Evolutionary conservation across 2,888 invertebrate genomes (phyloP).

Genomic region (Patella depressa): DNA sequence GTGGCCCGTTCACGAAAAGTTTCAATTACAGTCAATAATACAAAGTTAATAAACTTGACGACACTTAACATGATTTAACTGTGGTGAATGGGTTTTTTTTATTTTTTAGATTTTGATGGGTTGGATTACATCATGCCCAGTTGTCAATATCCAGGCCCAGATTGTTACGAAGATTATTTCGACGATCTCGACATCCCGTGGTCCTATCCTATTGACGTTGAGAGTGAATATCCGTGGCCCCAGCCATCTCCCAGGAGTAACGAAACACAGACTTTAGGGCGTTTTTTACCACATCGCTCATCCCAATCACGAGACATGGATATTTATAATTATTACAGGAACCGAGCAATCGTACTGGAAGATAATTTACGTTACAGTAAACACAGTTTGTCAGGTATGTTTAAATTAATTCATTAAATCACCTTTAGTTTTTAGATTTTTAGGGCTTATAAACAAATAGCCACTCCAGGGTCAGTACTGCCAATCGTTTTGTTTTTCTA

Average conservation of each 20-base stretch:
- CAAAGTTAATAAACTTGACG: no score
- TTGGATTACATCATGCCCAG: not conserved
- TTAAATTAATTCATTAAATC: not conserved
- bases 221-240: not conserved
- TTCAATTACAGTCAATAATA: no score
- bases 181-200: not conserved
- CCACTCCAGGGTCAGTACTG: no score
- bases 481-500: no score
- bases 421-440: no score
- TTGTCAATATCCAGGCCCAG: not conserved
- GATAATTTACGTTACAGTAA: not conserved
- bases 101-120: not conserved
- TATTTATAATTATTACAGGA: conserved; percentile 5
- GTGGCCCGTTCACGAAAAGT: no score
- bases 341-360: not conserved
- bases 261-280: not conserved
- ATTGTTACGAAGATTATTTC: not conserved
- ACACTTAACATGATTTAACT: no score
- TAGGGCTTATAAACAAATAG: no score
- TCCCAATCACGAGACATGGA: not conserved
- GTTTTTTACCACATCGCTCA: no score
- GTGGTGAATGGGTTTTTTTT: not conserved
- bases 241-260: not conserved
- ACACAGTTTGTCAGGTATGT: not conserved
- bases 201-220: not conserved